Evolutionary conservation across 2,888 invertebrate species (phyloP), one percentile per base, ranked within the genome.

Genomic region (Callyntrura guangdongensis): DNA sequence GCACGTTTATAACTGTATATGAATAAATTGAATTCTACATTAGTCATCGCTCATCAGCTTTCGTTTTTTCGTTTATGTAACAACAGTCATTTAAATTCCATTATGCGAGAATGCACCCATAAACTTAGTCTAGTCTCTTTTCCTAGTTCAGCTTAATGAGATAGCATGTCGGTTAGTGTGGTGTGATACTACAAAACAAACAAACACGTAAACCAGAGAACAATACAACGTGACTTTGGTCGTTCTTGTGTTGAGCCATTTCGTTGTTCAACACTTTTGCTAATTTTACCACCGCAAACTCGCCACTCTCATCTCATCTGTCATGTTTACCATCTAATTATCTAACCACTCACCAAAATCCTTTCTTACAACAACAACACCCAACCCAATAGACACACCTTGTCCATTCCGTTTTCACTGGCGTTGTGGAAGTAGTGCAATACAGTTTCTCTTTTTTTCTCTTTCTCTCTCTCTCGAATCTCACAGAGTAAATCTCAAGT

Each of bases 271-370:
- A 27, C 84, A 84, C 22, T 84, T 36, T 2, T 83, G 61, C 64
- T 83, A 45, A 69, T 49, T 67, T 47, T 69, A 56, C 59, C 81
- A 36, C 61, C 47, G 25, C 61, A 53, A 49, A 56, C 11, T 53
- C 69, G 56, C 22, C 59, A 74, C 84, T 56, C 22, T 72, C 69
- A 72, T 72, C 69, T 85, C 72, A 12, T 85, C 74, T 74, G 85
- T 74, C 85, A 85, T 85, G 85, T 74, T 74, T 72, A 56, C 72
- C 85, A 74, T 59, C 72, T 85, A 85, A 85, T 85, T 85, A 85
- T 47, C 74, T 47, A 22, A 45, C 72, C 53, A 49, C 84, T 82
- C 61, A 36, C 36, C 36, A 83, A 64, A 82, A 83, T 67, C 67
- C 64, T 36, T 84, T 27, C 56, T 84, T 72, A 20, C 49, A 72